A percentile compares a stretch with the other conserved stretches of the same genome.
Evolutionary conservation across 2,888 invertebrate species (phyloP).

Genomic region (Lycocerus yunnanus): DNA sequence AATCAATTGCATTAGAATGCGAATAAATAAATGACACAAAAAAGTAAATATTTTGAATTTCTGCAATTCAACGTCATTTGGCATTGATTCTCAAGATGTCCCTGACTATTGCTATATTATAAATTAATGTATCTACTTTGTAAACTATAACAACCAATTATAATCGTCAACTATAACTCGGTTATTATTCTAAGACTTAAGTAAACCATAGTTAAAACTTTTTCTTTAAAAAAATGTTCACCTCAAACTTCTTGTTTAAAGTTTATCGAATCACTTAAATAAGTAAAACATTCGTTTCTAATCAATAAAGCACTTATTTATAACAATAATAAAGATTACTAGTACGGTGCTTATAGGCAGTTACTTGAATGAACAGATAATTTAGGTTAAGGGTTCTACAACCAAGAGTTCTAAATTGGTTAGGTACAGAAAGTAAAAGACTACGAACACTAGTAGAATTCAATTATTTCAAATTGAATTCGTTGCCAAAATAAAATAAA

Average conservation of each 20-base stretch:
- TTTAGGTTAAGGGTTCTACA: conserved; percentile 4
- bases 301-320: neutral
- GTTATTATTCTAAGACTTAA: neutral
- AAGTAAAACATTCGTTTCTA: neutral
- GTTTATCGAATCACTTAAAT: neutral
- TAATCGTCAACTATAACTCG: too few species aligned
- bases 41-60: too few species aligned
- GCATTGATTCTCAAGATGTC: too few species aligned
- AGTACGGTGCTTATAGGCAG: neutral
- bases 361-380: neutral
- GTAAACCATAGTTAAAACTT: neutral
- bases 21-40: too few species aligned
- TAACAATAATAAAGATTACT: neutral
- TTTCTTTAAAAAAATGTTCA: neutral
- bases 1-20: too few species aligned
- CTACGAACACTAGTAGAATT: neutral
- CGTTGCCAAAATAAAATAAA: neutral
- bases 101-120: too few species aligned
- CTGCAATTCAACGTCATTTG: too few species aligned
- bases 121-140: too few species aligned
- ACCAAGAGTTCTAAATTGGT: neutral
- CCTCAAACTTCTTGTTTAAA: neutral
- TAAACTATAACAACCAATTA: too few species aligned
- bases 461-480: neutral
- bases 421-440: neutral